Evolutionary conservation across 2,113 vertebrate species (phyloP), one percentile per base, ranked within the genome.

Genomic region (Alligator mississippiensis): DNA sequence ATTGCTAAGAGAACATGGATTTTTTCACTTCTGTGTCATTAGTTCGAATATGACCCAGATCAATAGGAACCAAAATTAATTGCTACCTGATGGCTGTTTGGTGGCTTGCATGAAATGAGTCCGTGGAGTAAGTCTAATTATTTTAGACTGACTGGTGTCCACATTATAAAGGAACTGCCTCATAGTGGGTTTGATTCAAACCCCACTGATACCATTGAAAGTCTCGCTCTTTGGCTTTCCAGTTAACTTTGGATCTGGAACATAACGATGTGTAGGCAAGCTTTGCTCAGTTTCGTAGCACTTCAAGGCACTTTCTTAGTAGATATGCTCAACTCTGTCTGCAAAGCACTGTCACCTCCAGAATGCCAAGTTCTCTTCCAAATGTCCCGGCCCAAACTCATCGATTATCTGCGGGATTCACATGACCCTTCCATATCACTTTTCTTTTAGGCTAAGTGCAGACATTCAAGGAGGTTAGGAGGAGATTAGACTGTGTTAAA

Each of bases 211-310:
- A 95, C 94, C 94, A 79, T 90, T 9, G 38, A 61, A 93, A 95
- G 75, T 85, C 68, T 90, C 82, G 94, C 88, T 74, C 27, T 47
- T 47, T 47, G 47, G 47, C 47, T 47, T 94, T 95, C 89, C 92
- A 91, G 90, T 84, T 94, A 91, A 91, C 93, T 96, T 76, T 90
- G 87, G 88, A 91, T 94, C 95, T 90, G 95, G 92, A 81, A 84
- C 92, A 84, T 84, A 85, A 96, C 88, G 95, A 85, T 27, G 80
- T 21, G 11, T 0, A 24, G 27, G 84, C 90, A 1, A 59, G 57
- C 94, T 88, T 84, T 90, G 93, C 78, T 89, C 70, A 74, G 34
- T 22, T 74, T 38, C 47, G 34, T 47, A 25, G 34, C 19, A 72
- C 34, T 38, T 38, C 68, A 47, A 24, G 34, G 70, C 30, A 47